Evolutionary conservation across 2,888 invertebrate genomes (phyloP).

Genomic region (Tinea pellionella): DNA sequence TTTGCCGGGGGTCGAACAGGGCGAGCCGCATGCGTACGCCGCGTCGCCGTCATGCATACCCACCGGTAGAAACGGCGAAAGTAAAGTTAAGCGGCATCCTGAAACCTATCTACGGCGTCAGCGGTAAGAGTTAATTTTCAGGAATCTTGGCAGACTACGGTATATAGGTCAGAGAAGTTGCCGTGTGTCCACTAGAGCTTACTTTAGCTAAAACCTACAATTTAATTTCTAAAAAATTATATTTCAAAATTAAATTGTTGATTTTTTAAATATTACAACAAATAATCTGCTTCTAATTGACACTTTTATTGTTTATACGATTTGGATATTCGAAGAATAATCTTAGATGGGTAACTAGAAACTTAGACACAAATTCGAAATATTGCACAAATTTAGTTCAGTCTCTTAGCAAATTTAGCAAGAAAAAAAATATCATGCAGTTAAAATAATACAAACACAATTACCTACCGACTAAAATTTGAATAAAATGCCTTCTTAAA

Average conservation of each 20-base stretch:
- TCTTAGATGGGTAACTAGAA: no score
- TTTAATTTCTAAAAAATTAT: neutral
- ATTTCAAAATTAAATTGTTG: neutral
- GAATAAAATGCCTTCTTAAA: no score
- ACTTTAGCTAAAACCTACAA: slow-evolving; percentile 24
- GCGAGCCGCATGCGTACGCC: slow-evolving; percentile 66
- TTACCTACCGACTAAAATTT: no score
- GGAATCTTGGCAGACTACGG: slow-evolving; percentile 34
- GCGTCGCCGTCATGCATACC: slow-evolving; percentile 57
- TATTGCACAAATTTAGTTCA: no score
- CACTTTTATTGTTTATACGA: neutral
- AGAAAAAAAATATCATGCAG: no score
- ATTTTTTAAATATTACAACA: neutral
- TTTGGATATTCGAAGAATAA: no score
- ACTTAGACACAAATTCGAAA: no score
- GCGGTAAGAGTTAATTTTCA: slow-evolving; percentile 37
- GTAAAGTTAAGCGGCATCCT: slow-evolving; percentile 28
- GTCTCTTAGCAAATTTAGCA: no score
- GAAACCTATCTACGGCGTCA: slow-evolving; percentile 35
- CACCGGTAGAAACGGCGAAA: slow-evolving; percentile 49
- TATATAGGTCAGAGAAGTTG: slow-evolving; percentile 60
- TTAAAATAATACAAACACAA: no score
- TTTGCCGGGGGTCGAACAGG: slow-evolving; percentile 60
- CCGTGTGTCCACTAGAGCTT: slow-evolving; percentile 53
- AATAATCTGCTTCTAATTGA: neutral